phyloP scores from a whole-genome alignment of 2,113 vertebrate species.

The Benitochromis conjunctus region DNA sequence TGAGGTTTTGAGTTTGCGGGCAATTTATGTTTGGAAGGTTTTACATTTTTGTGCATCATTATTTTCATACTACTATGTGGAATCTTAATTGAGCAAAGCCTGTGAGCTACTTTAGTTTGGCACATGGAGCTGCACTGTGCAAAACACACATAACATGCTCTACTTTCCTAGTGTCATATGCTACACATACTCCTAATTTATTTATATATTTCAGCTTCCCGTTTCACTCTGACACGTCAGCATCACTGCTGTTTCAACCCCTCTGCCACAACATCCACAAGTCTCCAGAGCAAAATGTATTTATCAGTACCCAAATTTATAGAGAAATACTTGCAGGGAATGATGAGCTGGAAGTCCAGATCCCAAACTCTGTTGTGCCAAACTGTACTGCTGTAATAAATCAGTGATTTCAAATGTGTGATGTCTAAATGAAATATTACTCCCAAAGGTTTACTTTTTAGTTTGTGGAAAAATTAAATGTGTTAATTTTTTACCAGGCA shows the following conservation, averaged over 20 bases:
- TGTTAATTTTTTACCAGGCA: too few relatives aligned
- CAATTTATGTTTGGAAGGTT: neutral
- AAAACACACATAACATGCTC: neutral
- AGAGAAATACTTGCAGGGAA: neutral
- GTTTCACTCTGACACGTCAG: neutral
- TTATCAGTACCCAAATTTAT: neutral
- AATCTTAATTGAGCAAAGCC: neutral
- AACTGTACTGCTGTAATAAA: neutral
- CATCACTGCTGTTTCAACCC: neutral
- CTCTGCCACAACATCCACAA: neutral
- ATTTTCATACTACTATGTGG: slow-evolving; percentile 1
- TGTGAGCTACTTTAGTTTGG: neutral
- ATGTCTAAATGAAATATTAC: neutral
- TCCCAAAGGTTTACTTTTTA: neutral
- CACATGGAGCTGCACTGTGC: neutral
- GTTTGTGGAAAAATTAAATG: neutral
- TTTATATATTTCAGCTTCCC: neutral
- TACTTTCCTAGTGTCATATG: neutral
- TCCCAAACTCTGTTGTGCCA: neutral
- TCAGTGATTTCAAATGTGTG: neutral
- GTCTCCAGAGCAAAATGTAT: neutral
- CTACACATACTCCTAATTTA: neutral
- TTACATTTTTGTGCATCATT: slow-evolving; percentile 15
- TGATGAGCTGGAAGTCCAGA: neutral
- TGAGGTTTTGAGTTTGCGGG: slow-evolving; percentile 1